A percentile compares a stretch with the other conserved stretches of the same genome.
Conservation (phyloP, 2,888 invertebrate species). For the Onthophagus sagittarius region DNA sequence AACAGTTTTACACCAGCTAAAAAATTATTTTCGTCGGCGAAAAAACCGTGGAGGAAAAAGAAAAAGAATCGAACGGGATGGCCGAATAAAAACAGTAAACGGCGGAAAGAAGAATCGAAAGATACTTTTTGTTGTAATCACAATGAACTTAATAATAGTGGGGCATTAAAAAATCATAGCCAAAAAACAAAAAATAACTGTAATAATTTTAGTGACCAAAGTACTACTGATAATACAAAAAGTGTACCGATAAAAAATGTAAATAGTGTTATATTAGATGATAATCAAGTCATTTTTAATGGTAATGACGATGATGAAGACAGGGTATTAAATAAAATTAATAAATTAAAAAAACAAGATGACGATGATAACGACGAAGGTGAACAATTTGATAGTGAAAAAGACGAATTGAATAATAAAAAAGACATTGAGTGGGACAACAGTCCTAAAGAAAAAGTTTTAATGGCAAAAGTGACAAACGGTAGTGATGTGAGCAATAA, state of each 20-base stretch:
- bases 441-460: constrained; percentile 35
- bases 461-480: constrained; percentile 39
- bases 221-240: constrained; percentile 17
- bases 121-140: constrained; percentile 15
- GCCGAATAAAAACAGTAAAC: constrained; percentile 59
- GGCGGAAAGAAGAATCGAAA: constrained; percentile 31
- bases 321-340: constrained; percentile 16
- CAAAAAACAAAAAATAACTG: constrained; percentile 29
- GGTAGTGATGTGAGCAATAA: constrained; percentile 29
- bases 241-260: constrained; percentile 5
- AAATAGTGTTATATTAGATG: background rate
- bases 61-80: constrained; percentile 73
- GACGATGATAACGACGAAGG: constrained; percentile 6
- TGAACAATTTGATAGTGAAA: constrained; percentile 35
- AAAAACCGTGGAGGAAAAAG: constrained; percentile 49
- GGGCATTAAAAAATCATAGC: constrained; percentile 20
- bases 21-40: constrained; percentile 32
- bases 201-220: constrained; percentile 30
- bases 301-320: constrained; percentile 19
- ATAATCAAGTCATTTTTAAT: background rate
- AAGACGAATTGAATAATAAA: constrained; percentile 33
- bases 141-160: background rate
- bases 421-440: constrained; percentile 37
- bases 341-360: no score
- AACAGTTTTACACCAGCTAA: background rate